Base-by-base conservation (phyloP, 2,888 invertebrate genomes). In the Plebejus melissa region DNA sequence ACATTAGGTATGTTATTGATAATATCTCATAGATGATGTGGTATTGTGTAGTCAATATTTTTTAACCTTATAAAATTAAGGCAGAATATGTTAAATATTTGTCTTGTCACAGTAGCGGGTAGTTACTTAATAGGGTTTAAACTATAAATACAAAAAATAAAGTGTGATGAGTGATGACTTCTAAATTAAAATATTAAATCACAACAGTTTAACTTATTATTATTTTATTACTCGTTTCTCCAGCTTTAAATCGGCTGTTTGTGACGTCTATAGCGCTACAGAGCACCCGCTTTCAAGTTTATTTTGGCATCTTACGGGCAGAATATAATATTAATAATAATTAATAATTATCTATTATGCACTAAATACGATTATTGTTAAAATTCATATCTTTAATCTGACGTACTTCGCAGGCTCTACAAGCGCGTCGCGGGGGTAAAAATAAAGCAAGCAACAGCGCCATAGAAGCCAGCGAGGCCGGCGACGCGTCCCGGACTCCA, bases 401-500 rank as follows among this genome's bases (percentile, higher is more conserved):
- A 69, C 16, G 28, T 46, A 75, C 54, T 58, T 60, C 36, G 60
- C 77, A 96, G 96, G 97, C 97, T 81, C 94, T 97, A 84, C 97
- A 97, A 92, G 96, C 97, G 81, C 94, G 95, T 41, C 93, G 94
- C 65, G 94, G 93, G 0, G 88, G 87, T 82, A 95, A 92, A 87
- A 95, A 89, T 87, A 94, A 91, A 88, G 94, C 85, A 16, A 88
- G 88, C 80, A 84, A 84, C 78, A 95, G 95, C 85, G 95, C 94
- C 80, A 94, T 94, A 80, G 96, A 96, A 86, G 94, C 95, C 76
- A 96, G 96, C 79, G 96, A 96, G 88, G 96, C 87, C 0, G 91
- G 96, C 28, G 97, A 97, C 90, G 96, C 96, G 75, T 97, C 97
- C 36, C 95, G 97, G 80, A 98, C 98, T 28, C 98, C 98, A 13